Evolutionary conservation across 1,140 invertebrate species (phyloP).

Genomic region (Neuroterus valhalla): DNA sequence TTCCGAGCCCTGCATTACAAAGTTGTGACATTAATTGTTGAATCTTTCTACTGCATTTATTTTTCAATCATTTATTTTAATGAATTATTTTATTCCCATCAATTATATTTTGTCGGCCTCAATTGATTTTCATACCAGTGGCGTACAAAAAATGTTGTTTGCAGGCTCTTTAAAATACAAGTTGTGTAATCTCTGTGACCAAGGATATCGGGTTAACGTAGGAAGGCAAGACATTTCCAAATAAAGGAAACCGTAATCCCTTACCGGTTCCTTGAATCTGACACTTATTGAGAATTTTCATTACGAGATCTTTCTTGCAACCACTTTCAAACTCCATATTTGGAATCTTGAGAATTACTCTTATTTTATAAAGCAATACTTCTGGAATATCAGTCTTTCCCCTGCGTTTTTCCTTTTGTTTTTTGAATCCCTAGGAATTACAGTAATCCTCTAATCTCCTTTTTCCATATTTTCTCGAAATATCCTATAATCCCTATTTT

Average conservation of each 20-base stretch:
- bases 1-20: no score
- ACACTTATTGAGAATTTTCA: conserved; percentile 34
- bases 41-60: conserved; percentile 38
- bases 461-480: no score
- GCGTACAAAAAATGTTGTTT: conserved; percentile 27
- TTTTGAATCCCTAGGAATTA: no score
- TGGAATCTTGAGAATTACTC: background rate
- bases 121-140: conserved; percentile 26
- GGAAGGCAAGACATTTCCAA: conserved; percentile 52
- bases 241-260: conserved; percentile 53
- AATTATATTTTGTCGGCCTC: no score
- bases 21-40: no score
- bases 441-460: no score
- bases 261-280: conserved; percentile 1
- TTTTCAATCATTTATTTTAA: conserved; percentile 34
- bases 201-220: conserved; percentile 63
- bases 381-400: no score
- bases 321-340: background rate
- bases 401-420: no score
- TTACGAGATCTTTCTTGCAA: conserved; percentile 23
- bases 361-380: background rate
- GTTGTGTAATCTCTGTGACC: conserved; percentile 52
- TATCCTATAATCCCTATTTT: no score
- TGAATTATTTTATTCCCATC: no score
- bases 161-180: background rate